These are phyloP conservation scores for Drosophila navojoa DNA, from an alignment of 1,140 invertebrate genomes.

Conservation along the genomic window DNA sequence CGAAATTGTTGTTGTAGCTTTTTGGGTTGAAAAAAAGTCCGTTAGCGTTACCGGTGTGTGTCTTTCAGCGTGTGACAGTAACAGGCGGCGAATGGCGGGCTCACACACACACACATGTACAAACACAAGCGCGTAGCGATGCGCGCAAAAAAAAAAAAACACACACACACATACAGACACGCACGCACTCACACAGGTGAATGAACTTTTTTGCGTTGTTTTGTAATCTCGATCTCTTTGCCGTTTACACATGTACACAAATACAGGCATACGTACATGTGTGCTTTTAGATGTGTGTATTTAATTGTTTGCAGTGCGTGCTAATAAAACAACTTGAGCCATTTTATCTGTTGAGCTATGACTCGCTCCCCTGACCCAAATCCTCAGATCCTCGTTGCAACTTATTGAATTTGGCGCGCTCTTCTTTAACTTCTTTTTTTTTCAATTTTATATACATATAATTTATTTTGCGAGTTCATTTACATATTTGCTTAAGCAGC, in stretches of 20 bases:
- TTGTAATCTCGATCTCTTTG: slow-evolving; percentile 71
- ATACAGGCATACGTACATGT: slow-evolving; percentile 1
- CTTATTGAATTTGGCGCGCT: slow-evolving; percentile 37
- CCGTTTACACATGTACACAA: slow-evolving; percentile 7
- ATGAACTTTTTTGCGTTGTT: slow-evolving; percentile 80
- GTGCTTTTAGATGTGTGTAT: background rate
- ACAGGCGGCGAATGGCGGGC: slow-evolving; percentile 63
- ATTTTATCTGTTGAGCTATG: slow-evolving; percentile 18
- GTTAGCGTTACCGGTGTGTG: slow-evolving; percentile 52
- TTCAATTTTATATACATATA: slow-evolving; percentile 41
- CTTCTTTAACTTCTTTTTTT: slow-evolving; percentile 2
- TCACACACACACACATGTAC: slow-evolving; percentile 20
- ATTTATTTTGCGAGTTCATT: slow-evolving; percentile 58
- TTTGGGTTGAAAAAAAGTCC: slow-evolving; percentile 39
- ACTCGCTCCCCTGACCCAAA: background rate
- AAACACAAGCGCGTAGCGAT: slow-evolving; percentile 1
- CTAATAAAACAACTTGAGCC: slow-evolving; percentile 33
- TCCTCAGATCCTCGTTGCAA: slow-evolving; percentile 38
- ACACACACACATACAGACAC: slow-evolving; percentile 32
- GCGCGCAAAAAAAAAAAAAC: slow-evolving; percentile 29
- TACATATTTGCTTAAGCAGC: slow-evolving; percentile 65
- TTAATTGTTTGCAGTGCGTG: slow-evolving; percentile 60
- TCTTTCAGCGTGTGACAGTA: slow-evolving; percentile 50
- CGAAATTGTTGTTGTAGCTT: slow-evolving; percentile 33
- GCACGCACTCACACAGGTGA: slow-evolving; percentile 72